Evolutionary conservation across 2,797 vertebrate genomes (phyloP), one percentile per base, ranked within the genome.

Genomic region (Sebastes trivittatus): DNA sequence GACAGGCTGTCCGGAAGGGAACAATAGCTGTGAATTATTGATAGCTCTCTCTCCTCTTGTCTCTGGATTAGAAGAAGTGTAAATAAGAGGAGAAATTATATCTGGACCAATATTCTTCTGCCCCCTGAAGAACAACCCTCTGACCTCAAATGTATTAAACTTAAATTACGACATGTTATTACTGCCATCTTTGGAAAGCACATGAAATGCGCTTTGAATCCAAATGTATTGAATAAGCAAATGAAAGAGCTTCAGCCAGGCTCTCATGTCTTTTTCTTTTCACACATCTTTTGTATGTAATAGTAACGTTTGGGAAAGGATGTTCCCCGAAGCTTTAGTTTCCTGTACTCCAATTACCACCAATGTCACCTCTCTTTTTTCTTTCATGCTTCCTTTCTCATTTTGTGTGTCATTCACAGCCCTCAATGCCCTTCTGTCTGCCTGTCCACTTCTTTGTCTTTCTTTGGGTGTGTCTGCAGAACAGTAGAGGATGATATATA

Each of bases 21-120:
- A 94, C 86, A 94, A 95, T 88, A 85, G 84, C 71, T 76, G 83
- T 96, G 80, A 95, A 96, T 96, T 93, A 96, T 95, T 95, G 86
- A 96, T 94, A 84, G 9, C 63, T 42, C 32, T 63, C 78, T 77
- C 73, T 88, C 71, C 30, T 76, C 68, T 82, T 62, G 83, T 91
- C 86, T 81, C 80, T 65, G 65, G 63, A 86, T 86, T 56, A 87
- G 84, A 82, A 81, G 82, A 76, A 54, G 54, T 67, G 81, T 88
- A 88, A 90, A 91, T 88, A 89, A 85, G 36, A 81, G 1, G 30
- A 87, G 49, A 80, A 89, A 85, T 89, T 73, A 86, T 72, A 88
- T 84, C 56, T 80, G 60, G 63, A 69, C 60, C 52, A 89, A 91
- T 92, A 87, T 82, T 79, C n/a, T 66, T 74, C 68, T 81, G 67